Evolutionary conservation across 2,113 vertebrate species (phyloP).

Genomic region (Aegotheles bennettii): DNA sequence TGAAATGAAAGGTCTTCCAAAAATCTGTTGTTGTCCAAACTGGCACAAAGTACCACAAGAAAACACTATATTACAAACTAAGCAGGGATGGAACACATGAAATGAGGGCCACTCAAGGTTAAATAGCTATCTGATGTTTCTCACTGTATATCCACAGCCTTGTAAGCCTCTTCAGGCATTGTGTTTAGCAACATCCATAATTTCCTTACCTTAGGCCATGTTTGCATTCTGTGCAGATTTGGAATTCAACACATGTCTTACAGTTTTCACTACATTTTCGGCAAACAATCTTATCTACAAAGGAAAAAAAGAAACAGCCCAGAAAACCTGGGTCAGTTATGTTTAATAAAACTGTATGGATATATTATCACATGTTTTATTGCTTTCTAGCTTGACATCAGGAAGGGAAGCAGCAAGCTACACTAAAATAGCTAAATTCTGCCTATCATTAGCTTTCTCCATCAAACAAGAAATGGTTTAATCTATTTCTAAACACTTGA

Average conservation of each 20-base stretch:
- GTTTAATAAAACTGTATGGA: not conserved
- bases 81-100: not conserved
- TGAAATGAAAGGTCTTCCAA: not conserved
- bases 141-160: not conserved
- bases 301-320: slow-evolving; percentile 26
- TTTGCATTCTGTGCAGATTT: slow-evolving; percentile 91
- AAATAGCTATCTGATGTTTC: not conserved
- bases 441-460: not conserved
- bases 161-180: not conserved
- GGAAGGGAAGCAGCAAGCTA: not conserved
- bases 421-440: not conserved
- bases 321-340: not conserved
- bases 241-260: slow-evolving; percentile 84
- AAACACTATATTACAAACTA: not conserved
- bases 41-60: not conserved
- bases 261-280: slow-evolving; percentile 92
- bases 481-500: not conserved
- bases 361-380: not conserved
- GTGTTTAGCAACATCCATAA: not conserved
- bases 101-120: not conserved
- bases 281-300: slow-evolving; percentile 86
- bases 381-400: not conserved
- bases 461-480: not conserved
- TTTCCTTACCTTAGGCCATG: slow-evolving; percentile 87
- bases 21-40: not conserved